Evolutionary conservation across 2,888 invertebrate genomes (phyloP).

Genomic region (Pollenia angustigena): DNA sequence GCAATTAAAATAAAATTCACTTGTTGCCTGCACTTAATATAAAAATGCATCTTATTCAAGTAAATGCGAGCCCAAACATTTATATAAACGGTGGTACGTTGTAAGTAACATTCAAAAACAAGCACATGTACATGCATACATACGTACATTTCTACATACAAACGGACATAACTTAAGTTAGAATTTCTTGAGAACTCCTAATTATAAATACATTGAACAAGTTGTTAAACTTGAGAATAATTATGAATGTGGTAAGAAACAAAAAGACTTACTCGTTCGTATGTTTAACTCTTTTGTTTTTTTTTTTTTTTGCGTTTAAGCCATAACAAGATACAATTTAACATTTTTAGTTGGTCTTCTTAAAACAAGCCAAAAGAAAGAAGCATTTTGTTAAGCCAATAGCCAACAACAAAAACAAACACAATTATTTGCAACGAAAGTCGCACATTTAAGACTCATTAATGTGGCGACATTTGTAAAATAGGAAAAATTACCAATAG

Average conservation of each 20-base stretch:
- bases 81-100: not conserved
- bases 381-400: conserved; percentile 69
- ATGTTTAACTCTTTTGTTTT: conserved; percentile 11
- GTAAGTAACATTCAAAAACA: not conserved
- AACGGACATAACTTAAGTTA: conserved; percentile 73
- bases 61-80: conserved; percentile 44
- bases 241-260: conserved; percentile 75
- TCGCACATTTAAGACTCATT: conserved; percentile 82
- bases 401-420: conserved; percentile 16
- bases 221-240: conserved; percentile 81
- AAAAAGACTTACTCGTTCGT: conserved; percentile 34
- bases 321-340: conserved; percentile 71
- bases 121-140: not conserved
- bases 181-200: conserved; percentile 77
- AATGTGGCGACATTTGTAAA: conserved; percentile 82
- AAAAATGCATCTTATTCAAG: conserved; percentile 36
- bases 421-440: conserved; percentile 76
- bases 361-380: conserved; percentile 49
- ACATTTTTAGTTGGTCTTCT: conserved; percentile 47
- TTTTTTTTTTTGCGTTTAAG: conserved; percentile 45
- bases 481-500: conserved; percentile 81
- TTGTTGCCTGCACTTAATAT: conserved; percentile 47
- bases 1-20: conserved; percentile 32
- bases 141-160: conserved; percentile 34
- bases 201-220: conserved; percentile 77